Percentiles rank a stretch among this genome's conserved stretches.
These are phyloP conservation scores for Drosophila anomalata DNA, from an alignment of 2,888 invertebrate genomes.

Conservation along the genomic window DNA sequence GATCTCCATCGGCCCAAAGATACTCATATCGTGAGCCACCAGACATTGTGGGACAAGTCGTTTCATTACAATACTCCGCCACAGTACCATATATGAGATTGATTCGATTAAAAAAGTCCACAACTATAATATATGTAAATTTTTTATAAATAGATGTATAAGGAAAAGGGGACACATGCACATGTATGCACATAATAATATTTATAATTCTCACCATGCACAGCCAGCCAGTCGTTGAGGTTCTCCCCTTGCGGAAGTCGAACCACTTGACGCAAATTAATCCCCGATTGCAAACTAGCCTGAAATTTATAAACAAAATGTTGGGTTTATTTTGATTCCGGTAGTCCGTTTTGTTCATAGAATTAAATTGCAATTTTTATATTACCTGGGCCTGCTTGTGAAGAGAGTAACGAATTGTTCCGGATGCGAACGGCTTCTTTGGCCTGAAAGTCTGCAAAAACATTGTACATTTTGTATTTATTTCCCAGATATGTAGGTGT, in stretches of 20 bases:
- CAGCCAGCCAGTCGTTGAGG: slow-evolving; percentile 95
- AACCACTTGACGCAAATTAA: slow-evolving; percentile 92
- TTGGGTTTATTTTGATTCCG: background rate
- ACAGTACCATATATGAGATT: slow-evolving; percentile 96
- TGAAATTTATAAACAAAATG: background rate
- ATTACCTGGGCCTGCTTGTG: slow-evolving; percentile 92
- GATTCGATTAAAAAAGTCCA: slow-evolving; percentile 97
- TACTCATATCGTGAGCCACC: slow-evolving; percentile 96
- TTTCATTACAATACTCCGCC: slow-evolving; percentile 92
- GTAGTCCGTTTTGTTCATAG: background rate
- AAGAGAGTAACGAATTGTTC: slow-evolving; percentile 92
- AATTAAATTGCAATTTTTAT: background rate
- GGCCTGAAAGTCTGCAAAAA: slow-evolving; percentile 92
- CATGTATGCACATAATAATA: background rate
- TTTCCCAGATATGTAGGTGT: background rate
- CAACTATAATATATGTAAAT: slow-evolving; percentile 86
- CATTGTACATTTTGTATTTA: background rate
- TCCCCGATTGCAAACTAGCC: slow-evolving; percentile 94
- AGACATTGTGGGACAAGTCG: slow-evolving; percentile 94
- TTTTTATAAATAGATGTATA: slow-evolving; percentile 3
- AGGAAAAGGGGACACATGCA: background rate
- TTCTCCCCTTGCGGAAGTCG: slow-evolving; percentile 93
- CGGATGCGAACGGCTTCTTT: slow-evolving; percentile 93
- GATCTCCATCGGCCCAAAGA: slow-evolving; percentile 93
- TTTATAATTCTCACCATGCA: slow-evolving; percentile 86